These are phyloP conservation scores for Lepidurus couesii DNA, from an alignment of 1,140 invertebrate genomes.

Conservation along the genomic window DNA sequence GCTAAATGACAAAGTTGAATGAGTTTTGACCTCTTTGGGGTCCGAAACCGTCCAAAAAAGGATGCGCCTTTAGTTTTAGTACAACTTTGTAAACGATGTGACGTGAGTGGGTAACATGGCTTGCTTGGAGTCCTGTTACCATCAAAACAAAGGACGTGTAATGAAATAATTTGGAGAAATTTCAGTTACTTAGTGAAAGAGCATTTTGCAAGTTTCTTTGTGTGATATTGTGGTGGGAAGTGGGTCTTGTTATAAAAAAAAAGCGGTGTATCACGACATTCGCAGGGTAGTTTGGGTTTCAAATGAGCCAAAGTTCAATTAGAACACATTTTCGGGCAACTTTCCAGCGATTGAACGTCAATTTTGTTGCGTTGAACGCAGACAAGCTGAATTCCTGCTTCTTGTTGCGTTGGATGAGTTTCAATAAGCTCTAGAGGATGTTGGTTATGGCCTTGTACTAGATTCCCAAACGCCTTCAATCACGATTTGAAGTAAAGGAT, in stretches of 20 bases:
- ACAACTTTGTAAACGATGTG: background rate
- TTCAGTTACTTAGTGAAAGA: too few relatives aligned
- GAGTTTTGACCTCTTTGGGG: background rate
- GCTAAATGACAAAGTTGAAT: background rate
- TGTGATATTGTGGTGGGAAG: too few relatives aligned
- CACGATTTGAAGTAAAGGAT: background rate
- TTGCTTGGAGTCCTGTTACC: too few relatives aligned
- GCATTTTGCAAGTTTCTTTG: too few relatives aligned
- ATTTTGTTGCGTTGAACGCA: background rate
- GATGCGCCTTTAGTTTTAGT: background rate
- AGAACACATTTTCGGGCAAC: background rate
- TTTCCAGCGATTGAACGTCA: background rate
- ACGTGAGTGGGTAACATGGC: background rate
- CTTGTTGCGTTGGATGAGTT: background rate
- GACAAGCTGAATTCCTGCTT: constrained; percentile 5
- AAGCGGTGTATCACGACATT: too few relatives aligned
- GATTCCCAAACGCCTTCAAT: background rate
- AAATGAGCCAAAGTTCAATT: too few relatives aligned
- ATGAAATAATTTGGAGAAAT: too few relatives aligned
- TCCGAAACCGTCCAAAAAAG: background rate
- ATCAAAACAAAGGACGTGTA: too few relatives aligned
- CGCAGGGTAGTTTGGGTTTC: too few relatives aligned
- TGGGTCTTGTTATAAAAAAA: too few relatives aligned
- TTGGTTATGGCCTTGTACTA: constrained; percentile 2
- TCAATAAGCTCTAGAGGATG: background rate